These are phyloP conservation scores for Hydractinia echinata DNA, from an alignment of 30 jellyfish, hydroid and myxozoan genomes.

Conservation along the genomic window DNA sequence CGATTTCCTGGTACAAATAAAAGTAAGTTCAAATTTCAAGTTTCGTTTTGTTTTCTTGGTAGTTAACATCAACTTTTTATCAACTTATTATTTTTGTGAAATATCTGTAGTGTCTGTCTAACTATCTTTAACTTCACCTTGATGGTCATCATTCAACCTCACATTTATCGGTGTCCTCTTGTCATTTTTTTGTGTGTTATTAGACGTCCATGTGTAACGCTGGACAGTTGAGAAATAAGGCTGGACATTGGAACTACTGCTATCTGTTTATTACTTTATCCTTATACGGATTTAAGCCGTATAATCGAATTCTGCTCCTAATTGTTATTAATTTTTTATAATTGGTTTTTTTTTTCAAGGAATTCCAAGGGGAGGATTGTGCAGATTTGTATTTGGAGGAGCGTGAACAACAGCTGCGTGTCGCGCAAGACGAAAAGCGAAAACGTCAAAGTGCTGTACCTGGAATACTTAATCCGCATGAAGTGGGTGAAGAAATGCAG, in stretches of 20 bases:
- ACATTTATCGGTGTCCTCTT: no score
- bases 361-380: slow-evolving; percentile 90
- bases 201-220: no score
- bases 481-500: slow-evolving; percentile 93
- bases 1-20: slow-evolving; percentile 88
- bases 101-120: no score
- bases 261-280: no score
- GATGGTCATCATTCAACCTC: no score
- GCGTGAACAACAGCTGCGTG: slow-evolving; percentile 75
- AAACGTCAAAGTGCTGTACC: slow-evolving; percentile 91
- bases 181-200: no score
- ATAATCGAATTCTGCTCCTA: not conserved
- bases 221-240: no score
- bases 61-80: not conserved
- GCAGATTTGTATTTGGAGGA: slow-evolving; percentile 88
- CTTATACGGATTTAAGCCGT: no score
- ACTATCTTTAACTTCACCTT: no score
- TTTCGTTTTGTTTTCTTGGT: not conserved
- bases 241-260: no score
- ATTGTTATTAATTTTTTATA: not conserved
- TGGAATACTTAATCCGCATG: slow-evolving; percentile 96
- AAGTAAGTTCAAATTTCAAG: slow-evolving; percentile 36
- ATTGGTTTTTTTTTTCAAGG: slow-evolving; percentile 36
- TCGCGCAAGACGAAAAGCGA: slow-evolving; percentile 95
- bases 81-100: no score